Base-by-base conservation (phyloP, 2,113 vertebrate genomes). In the Periophthalmus modestus region DNA sequence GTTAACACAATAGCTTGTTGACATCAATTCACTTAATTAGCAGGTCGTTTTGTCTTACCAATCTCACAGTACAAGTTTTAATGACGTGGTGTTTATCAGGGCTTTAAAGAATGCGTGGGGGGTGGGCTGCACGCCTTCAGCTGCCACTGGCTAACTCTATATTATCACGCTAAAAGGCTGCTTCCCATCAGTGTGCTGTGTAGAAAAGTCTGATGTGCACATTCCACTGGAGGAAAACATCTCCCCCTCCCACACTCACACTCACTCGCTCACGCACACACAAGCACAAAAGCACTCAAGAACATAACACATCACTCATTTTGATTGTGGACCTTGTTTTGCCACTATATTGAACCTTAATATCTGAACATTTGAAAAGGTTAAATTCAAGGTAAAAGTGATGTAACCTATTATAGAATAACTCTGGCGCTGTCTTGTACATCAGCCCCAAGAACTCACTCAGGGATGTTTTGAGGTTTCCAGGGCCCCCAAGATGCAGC, bases 91-190 rank as follows among this genome's bases (percentile, higher is more conserved):
- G 62, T 65, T 65, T 36, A 43, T 43, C 62, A 5, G 34, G 62
- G 18, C 2, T 13, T 11, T 43, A 36, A 65, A 43, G 62, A 65
- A 65, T 65, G 62, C 34, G 62, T 18, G 34, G 34, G 34, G 62
- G n/a, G 34, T n/a, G 19, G 62, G 34, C 19, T 11, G 23, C 4
- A 34, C 13, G 34, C 18, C 7, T 9, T 65, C 34, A 65, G 62
- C 33, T 39, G 33, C 62, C 62, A 10, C 18, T 39, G 62, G 19
- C 62, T 11, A 43, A 21, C 34, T 13, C 10, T 19, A 19, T n/a
- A 12, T 65, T 65, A 65, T 43, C 36, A 65, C 62, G 34, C 34
- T 65, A 43, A 65, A 43, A 65, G 18, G 62, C 62, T 65, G 62
- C 19, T 65, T 65, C 34, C 18, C 62, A 65, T 65, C 62, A 65